Evolutionary conservation across 2,113 vertebrate species (phyloP), one percentile per base, ranked within the genome.

Genomic region (Thamnaconus septentrionalis): DNA sequence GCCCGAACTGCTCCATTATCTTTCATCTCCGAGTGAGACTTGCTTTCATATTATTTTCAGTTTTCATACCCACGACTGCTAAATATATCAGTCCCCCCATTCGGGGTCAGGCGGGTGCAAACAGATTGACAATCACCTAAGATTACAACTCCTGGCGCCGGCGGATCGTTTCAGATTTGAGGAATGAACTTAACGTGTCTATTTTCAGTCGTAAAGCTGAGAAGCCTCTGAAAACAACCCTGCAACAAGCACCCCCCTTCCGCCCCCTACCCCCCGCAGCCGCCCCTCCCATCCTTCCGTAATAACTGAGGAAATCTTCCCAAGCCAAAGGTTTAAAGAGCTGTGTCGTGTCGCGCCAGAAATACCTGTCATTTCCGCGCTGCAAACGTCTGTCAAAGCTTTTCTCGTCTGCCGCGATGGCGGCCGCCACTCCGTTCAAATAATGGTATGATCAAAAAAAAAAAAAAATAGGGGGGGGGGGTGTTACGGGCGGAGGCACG

Each of bases 401-500:
- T 73, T 79, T 66, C 79, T 82, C 73, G 79, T 84, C 66, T 50
- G 75, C 67, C 74, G 57, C 73, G 69, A 79, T 73, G 73, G 67
- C 60, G 67, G 74, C 68, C 44, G 67, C 7, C 59, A 76, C 75
- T 71, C 59, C 66, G 73, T 78, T 85, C 79, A 82, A 76, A 84
- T 85, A 85, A 81, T 85, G 86, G 71, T 65, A 41, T 84, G 89
- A 88, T 89, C 81, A 90, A 87, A 85, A 73, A 72, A 69, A 68
- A 69, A 44, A 61, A 72, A 71, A 66, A 50, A 5, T 4, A 8
- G 47, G 48, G 48, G 3, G 10, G 18, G 18, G 1, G 18, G 18
- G 18, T 31, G 18, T 31, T 31, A 31, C 18, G 18, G 18, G 69
- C 68, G 11, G 74, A 73, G 73, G 63, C 57, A 73, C 59, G 75